Base-by-base conservation (phyloP, 1,140 invertebrate genomes). In the Pollicipes pollicipes region DNA sequence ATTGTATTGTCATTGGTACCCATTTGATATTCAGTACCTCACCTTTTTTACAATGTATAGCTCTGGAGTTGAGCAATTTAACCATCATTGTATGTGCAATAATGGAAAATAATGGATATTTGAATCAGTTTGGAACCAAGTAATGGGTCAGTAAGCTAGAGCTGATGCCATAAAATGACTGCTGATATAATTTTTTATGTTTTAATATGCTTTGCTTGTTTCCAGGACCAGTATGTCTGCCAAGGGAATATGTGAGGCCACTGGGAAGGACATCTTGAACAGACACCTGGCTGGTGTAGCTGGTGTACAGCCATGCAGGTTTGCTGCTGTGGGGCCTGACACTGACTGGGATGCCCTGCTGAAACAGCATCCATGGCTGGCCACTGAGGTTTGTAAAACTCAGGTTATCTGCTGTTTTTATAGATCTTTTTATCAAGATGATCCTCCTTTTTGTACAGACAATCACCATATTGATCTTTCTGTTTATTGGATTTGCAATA, bases 211-310 rank as follows among this genome's bases (percentile, higher is more conserved):
- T 13, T 45, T 28, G 10, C 29, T 10, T 71, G 37, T 27, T 30
- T 16, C 27, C 6, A n/a, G 30, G 0, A 17, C 28, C 26, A 72
- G 0, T 16, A 99, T 99, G 97, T 96, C 96, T 73, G 96, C 97
- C 27, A 98, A 98, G 84, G 95, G 95, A 69, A 96, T 99, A 76
- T 87, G 89, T 77, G 97, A 99, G 84, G 93, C 90, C 66, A 93
- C 91, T 68, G 97, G 96, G 68, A 99, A 99, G 80, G 86, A 90
- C 77, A 83, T 98, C 17, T 87, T 99, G 66, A 97, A 96, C 80
- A 87, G 88, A 71, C 86, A 90, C 79, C 85, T 98, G 0, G 83
- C 84, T 24, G 87, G 87, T 8, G 86, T 86, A 32, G 84, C 87
- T 29, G 85, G 88, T 69, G 77, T 77, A 21, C 66, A 66, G 28